Evolutionary conservation across 2,797 vertebrate species (phyloP).

Genomic region (Myotis daubentonii): DNA sequence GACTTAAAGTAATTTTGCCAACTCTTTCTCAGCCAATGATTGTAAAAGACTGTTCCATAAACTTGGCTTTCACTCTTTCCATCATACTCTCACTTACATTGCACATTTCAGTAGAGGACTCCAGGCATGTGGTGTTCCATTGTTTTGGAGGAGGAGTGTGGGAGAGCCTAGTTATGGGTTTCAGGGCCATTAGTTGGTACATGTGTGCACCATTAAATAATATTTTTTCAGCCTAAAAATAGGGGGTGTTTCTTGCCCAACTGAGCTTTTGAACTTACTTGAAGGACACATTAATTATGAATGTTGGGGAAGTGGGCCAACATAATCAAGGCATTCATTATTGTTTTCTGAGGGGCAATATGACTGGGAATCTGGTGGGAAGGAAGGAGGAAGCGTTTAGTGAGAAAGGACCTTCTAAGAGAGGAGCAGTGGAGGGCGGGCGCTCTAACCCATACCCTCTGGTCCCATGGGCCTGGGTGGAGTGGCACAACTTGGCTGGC

Average conservation of each 20-base stretch:
- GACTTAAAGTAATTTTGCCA: background rate
- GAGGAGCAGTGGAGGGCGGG: background rate
- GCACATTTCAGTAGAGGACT: background rate
- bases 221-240: background rate
- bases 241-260: background rate
- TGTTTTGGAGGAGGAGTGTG: background rate
- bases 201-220: background rate
- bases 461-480: background rate
- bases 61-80: background rate
- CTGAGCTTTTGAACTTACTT: slow-evolving; percentile 1
- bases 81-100: too few relatives aligned
- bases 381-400: background rate
- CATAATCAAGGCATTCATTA: background rate
- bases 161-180: background rate
- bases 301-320: background rate
- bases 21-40: background rate
- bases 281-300: slow-evolving; percentile 10
- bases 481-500: background rate
- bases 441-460: background rate
- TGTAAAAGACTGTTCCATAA: background rate
- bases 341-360: background rate
- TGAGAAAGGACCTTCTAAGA: background rate
- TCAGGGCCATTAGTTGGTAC: background rate
- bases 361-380: accelerated
- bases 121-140: background rate